Evolutionary conservation across 2,113 vertebrate genomes (phyloP).

Genomic region (Diadophis punctatus): DNA sequence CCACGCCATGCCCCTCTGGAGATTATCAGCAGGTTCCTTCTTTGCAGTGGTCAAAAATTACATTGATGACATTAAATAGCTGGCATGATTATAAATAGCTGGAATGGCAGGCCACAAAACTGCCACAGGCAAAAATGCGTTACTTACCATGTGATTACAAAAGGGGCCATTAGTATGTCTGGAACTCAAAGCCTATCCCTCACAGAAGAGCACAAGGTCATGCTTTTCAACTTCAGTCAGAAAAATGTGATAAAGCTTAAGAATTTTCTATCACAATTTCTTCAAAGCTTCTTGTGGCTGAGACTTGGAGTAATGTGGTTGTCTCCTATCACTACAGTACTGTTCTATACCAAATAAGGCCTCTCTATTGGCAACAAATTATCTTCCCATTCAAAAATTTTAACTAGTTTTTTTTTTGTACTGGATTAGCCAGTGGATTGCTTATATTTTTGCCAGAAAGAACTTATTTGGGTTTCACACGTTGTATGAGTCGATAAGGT

Average conservation of each 20-base stretch:
- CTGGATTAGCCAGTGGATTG: not conserved
- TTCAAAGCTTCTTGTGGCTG: rapidly evolving
- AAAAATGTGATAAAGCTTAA: not conserved
- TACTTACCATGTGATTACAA: slow-evolving; percentile 14
- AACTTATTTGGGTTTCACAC: not conserved
- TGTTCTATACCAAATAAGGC: not conserved
- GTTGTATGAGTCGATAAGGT: not conserved
- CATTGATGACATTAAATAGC: slow-evolving; percentile 31
- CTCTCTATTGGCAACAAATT: not conserved
- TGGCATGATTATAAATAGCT: slow-evolving; percentile 35
- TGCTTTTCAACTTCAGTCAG: slow-evolving; percentile 8
- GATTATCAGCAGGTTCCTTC: slow-evolving; percentile 52
- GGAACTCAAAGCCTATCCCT: not conserved
- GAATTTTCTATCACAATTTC: not conserved
- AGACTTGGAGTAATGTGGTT: not conserved
- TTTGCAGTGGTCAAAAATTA: slow-evolving; percentile 42
- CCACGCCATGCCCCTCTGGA: slow-evolving; percentile 43
- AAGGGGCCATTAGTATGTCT: slow-evolving; percentile 27
- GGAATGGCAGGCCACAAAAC: slow-evolving; percentile 35
- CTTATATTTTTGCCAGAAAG: not conserved
- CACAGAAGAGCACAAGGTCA: slow-evolving; percentile 18
- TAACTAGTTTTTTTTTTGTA: not conserved
- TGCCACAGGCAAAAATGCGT: slow-evolving; percentile 14
- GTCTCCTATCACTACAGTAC: not conserved
- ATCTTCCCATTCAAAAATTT: not conserved